These are phyloP conservation scores for Ashinkailepas kermadecensis DNA, from an alignment of 2,888 invertebrate species.

Conservation along the genomic window DNA sequence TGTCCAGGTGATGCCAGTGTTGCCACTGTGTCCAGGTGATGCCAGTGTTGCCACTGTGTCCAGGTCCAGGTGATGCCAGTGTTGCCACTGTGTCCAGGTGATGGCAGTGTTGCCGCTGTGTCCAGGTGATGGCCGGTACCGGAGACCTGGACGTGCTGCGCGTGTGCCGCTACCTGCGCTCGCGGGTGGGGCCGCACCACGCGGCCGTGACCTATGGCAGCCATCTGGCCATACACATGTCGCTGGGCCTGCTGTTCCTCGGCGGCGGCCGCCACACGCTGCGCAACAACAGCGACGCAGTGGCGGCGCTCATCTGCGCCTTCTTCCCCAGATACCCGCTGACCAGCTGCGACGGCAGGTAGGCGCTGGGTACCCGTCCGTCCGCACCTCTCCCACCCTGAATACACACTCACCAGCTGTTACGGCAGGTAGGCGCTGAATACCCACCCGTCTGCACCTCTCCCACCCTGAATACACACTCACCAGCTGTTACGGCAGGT, in stretches of 20 bases:
- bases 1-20: too few species aligned
- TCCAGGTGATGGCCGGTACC: conserved; percentile 83
- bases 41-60: too few species aligned
- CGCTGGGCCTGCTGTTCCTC: conserved; percentile 83
- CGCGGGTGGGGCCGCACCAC: conserved; percentile 59
- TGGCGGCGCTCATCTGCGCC: conserved; percentile 84
- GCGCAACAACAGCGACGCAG: conserved; percentile 69
- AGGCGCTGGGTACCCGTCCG: conserved; percentile 29
- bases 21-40: too few species aligned
- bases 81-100: background rate
- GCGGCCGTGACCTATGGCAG: conserved; percentile 58
- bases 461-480: too few species aligned
- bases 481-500: background rate
- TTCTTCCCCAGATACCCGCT: conserved; percentile 96
- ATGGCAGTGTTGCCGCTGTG: conserved; percentile 32
- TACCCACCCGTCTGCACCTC: background rate
- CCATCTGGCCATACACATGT: conserved; percentile 92
- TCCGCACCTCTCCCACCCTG: too few species aligned
- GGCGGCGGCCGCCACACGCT: conserved; percentile 86
- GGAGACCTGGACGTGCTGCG: conserved; percentile 77
- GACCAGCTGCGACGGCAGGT: conserved; percentile 93
- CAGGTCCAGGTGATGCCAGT: too few species aligned
- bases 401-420: background rate
- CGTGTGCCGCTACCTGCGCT: conserved; percentile 73
- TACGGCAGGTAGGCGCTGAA: background rate